Percentiles rank a stretch among this genome's conserved stretches.
Evolutionary conservation across 2,888 invertebrate genomes (phyloP).

Genomic region (Drosophila diplacantha): DNA sequence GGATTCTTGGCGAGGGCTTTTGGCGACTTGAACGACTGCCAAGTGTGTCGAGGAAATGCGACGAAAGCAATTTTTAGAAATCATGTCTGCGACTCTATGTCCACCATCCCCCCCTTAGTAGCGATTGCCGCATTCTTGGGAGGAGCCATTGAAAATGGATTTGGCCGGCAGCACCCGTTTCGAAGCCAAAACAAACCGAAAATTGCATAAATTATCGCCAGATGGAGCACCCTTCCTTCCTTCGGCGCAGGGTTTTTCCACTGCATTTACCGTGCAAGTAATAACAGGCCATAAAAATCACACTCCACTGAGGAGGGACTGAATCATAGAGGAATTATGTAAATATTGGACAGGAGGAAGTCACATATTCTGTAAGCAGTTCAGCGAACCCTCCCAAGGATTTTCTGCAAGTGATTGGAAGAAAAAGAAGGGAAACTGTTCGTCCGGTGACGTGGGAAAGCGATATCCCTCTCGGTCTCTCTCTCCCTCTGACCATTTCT

Average conservation of each 20-base stretch:
- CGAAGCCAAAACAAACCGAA: constrained; percentile 48
- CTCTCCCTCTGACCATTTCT: background rate
- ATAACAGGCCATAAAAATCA: constrained; percentile 57
- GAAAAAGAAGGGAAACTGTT: constrained; percentile 1
- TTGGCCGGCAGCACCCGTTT: constrained; percentile 47
- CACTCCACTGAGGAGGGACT: constrained; percentile 20
- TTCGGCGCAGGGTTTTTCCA: constrained; percentile 42
- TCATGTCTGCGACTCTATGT: constrained; percentile 54
- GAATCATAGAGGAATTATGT: constrained; percentile 41
- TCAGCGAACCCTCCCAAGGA: constrained; percentile 22
- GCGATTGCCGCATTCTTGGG: constrained; percentile 59
- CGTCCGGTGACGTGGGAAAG: constrained; percentile 36
- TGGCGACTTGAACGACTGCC: constrained; percentile 53
- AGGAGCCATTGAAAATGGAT: constrained; percentile 36
- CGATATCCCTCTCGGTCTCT: constrained; percentile 48
- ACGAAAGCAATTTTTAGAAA: constrained; percentile 52
- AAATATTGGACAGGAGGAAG: constrained; percentile 34
- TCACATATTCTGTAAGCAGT: constrained; percentile 19
- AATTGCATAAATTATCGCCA: constrained; percentile 61
- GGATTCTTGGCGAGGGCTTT: constrained; percentile 10
- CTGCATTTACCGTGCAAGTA: constrained; percentile 54
- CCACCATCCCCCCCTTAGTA: constrained; percentile 1
- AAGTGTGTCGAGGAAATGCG: constrained; percentile 59
- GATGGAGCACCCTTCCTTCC: constrained; percentile 19
- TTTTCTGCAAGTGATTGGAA: constrained; percentile 22